Conservation (phyloP, 1,140 invertebrate species). For the Pissodes strobi region DNA sequence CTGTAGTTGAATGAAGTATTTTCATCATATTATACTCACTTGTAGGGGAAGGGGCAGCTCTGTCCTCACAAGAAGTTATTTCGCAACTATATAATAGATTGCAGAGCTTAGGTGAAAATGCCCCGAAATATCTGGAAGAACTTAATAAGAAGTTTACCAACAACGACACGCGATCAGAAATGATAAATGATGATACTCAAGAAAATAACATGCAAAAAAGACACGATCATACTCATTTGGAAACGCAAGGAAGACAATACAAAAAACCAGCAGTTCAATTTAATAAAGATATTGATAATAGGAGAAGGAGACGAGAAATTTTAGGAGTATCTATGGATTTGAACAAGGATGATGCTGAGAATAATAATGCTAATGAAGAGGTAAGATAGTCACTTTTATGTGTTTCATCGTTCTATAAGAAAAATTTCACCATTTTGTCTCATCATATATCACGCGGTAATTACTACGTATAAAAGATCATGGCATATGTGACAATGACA, state of each 20-base stretch:
- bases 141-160: constrained; percentile 56
- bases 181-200: background rate
- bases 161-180: background rate
- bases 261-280: constrained; percentile 46
- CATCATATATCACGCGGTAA: too few relatives aligned
- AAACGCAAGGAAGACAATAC: constrained; percentile 48
- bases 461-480: too few relatives aligned
- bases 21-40: too few relatives aligned
- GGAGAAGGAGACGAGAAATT: constrained; percentile 49
- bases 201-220: constrained; percentile 13
- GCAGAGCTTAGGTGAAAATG: constrained; percentile 60
- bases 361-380: constrained; percentile 65
- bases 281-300: constrained; percentile 47
- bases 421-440: too few relatives aligned
- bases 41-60: background rate
- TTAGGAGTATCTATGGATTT: constrained; percentile 56
- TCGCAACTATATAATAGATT: constrained; percentile 63
- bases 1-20: too few relatives aligned
- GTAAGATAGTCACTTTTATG: too few relatives aligned
- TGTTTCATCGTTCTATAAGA: too few relatives aligned
- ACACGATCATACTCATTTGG: constrained; percentile 19
- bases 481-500: too few relatives aligned
- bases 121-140: constrained; percentile 59
- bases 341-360: constrained; percentile 64
- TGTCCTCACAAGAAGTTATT: constrained; percentile 63